Evolutionary conservation across 2,113 vertebrate species (phyloP), one percentile per base, ranked within the genome.

Genomic region (Tautogolabrus adspersus): DNA sequence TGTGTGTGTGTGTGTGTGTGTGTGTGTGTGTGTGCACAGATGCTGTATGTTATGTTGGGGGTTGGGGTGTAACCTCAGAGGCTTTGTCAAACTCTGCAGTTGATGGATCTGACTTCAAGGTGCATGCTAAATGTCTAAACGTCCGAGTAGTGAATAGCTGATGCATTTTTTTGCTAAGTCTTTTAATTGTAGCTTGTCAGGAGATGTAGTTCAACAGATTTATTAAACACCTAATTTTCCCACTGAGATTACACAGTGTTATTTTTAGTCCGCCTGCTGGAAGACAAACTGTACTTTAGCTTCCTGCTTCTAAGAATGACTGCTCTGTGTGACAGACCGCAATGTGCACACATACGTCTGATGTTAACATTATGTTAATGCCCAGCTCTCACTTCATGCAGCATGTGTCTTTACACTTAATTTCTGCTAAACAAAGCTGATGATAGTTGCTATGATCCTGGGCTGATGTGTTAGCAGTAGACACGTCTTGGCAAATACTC

Each of bases 201-300:
- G 62, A 82, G 75, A 80, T 74, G 81, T 65, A 78, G 77, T 87
- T 88, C 70, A 89, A 77, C 87, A 89, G 76, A 92, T 93, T 91
- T 93, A 92, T 93, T 90, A 88, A 89, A 91, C 84, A 84, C 79
- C 77, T 82, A 81, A 88, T 89, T 89, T 90, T 82, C 77, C 85
- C 81, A 37, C 62, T 72, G 81, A 85, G 87, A 91, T 84, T 72
- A 87, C 51, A 77, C 23, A 26, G 69, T 79, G 73, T 86, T 86
- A 91, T 88, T 92, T 90, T 88, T 88, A 84, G 86, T 69, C 73
- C 3, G 59, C 73, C 81, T 30, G 61, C 82, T 82, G 2, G 38
- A 80, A 81, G 76, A 79, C 56, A 16, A 22, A 68, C 34, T 83
- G 74, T 77, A 89, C 81, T 74, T 8, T 26, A 81, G 84, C 77